A percentile compares a stretch with the other conserved stretches of the same genome.
phyloP scores from a whole-genome alignment of 1,140 invertebrate genomes.

The Ladona fulva region DNA sequence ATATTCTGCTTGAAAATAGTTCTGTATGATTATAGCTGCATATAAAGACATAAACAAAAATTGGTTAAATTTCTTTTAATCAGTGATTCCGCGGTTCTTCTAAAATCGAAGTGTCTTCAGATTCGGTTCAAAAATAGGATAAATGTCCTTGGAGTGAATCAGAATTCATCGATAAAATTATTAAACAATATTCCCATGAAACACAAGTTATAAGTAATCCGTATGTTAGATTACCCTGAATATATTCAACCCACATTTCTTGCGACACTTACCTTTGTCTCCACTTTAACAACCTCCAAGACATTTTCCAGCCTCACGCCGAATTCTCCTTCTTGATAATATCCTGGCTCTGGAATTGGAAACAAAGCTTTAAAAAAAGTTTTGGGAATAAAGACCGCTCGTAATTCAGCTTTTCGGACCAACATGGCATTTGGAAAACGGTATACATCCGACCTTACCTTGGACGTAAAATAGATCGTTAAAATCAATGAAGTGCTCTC shows the following conservation, averaged over 20 bases:
- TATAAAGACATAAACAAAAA: no score
- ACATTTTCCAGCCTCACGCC: conserved; percentile 89
- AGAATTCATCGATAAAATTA: no score
- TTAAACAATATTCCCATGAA: no score
- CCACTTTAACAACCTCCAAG: conserved; percentile 65
- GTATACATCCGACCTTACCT: background rate
- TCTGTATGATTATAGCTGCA: no score
- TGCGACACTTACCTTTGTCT: conserved; percentile 30
- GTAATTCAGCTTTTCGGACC: background rate
- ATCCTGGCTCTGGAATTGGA: conserved; percentile 56
- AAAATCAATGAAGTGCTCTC: background rate
- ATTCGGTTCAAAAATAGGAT: no score
- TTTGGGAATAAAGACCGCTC: background rate
- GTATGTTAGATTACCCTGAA: conserved; percentile 18
- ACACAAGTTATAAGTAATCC: no score
- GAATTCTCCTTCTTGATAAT: conserved; percentile 73
- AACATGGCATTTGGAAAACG: conserved; percentile 9
- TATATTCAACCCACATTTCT: conserved; percentile 28
- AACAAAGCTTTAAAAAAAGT: conserved; percentile 10
- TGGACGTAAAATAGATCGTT: background rate
- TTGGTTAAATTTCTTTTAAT: no score
- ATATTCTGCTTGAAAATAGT: no score
- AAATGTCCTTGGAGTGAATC: no score
- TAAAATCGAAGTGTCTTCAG: no score
- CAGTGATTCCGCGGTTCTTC: no score